These are phyloP conservation scores for Panthera uncia DNA, from an alignment of 2,113 vertebrate genomes.

Conservation along the genomic window DNA sequence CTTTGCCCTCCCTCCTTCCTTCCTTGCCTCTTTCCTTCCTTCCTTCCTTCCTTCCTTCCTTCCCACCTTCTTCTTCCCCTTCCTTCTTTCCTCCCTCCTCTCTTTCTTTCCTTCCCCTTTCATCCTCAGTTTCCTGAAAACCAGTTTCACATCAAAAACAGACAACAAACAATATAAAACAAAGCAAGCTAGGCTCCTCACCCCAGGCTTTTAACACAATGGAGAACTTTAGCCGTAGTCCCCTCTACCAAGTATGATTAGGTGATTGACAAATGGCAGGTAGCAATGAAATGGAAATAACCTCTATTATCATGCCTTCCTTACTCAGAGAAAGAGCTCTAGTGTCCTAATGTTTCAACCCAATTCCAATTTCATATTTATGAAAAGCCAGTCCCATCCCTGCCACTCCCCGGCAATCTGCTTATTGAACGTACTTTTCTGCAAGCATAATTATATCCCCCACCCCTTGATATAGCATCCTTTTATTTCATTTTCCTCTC, in stretches of 20 bases:
- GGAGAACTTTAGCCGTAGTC: neutral
- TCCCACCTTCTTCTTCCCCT: too few species aligned
- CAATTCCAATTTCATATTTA: constrained; percentile 60
- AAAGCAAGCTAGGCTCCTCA: neutral
- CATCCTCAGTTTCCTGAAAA: neutral
- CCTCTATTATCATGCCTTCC: constrained; percentile 51
- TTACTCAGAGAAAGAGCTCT: constrained; percentile 50
- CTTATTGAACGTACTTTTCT: constrained; percentile 66
- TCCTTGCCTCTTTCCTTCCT: rapidly evolving
- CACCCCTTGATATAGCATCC: neutral
- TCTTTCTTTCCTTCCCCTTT: too few species aligned
- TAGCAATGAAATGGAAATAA: constrained; percentile 42
- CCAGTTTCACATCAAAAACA: neutral
- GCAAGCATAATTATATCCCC: constrained; percentile 44
- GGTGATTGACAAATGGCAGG: constrained; percentile 59
- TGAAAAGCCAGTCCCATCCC: constrained; percentile 34
- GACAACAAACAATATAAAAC: neutral
- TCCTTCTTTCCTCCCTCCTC: rapidly evolving
- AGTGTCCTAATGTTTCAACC: constrained; percentile 51
- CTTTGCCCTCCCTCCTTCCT: neutral
- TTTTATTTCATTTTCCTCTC: constrained; percentile 65
- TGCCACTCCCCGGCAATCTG: constrained; percentile 66
- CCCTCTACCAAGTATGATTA: constrained; percentile 7
- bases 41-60: rapidly evolving
- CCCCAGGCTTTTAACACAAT: neutral